These are phyloP conservation scores for Clanis bilineata DNA, from an alignment of 2,888 invertebrate genomes.

Conservation along the genomic window DNA sequence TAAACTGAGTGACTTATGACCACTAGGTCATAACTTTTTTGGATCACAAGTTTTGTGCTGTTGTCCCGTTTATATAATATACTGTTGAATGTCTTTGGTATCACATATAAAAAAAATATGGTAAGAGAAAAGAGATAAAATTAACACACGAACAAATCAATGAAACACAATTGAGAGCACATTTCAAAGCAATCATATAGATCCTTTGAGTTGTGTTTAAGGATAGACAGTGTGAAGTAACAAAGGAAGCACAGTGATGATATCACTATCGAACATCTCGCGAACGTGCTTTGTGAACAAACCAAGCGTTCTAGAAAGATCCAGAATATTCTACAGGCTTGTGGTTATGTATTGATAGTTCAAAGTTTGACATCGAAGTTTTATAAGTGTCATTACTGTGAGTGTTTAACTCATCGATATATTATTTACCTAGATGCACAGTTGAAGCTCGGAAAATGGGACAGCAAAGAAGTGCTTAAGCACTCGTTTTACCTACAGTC, in stretches of 20 bases:
- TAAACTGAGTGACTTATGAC: too few species aligned
- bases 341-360: background rate
- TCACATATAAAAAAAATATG: too few species aligned
- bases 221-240: background rate
- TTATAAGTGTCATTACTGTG: background rate
- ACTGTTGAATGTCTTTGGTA: too few species aligned
- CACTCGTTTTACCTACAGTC: too few species aligned
- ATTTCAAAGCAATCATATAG: background rate
- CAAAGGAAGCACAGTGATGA: slow-evolving; percentile 3
- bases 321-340: background rate
- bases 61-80: too few species aligned
- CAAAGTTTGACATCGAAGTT: background rate
- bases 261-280: background rate
- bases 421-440: too few species aligned
- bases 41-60: too few species aligned
- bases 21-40: too few species aligned
- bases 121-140: too few species aligned
- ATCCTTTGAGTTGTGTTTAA: background rate
- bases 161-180: background rate
- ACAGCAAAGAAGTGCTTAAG: too few species aligned
- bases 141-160: background rate
- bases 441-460: too few species aligned
- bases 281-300: slow-evolving; percentile 10
- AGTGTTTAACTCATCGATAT: too few species aligned
- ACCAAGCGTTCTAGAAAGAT: background rate